Base-by-base conservation (phyloP, 2,797 vertebrate species). In the Tapirus indicus region DNA sequence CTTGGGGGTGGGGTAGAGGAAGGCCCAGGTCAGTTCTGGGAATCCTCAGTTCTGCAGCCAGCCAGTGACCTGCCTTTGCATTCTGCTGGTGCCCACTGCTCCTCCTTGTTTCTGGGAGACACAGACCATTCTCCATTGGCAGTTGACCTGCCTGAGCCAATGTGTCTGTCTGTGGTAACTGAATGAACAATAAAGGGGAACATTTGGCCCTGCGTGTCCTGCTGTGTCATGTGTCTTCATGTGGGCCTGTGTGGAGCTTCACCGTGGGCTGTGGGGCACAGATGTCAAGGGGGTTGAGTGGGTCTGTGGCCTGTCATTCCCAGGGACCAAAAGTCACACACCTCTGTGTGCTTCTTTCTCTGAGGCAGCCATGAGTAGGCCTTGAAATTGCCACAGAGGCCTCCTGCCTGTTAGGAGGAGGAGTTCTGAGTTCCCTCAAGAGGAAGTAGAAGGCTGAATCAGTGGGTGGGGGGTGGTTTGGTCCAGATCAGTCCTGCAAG, bases 181-280 rank as follows among this genome's bases (percentile, higher is more conserved):
- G 86, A 88, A 86, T 95, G 93, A 97, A 97, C 93, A 97, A 98
- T 97, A 98, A 98, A 98, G 62, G 96, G 87, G 89, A 96, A 90
- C 83, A 86, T 97, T 90, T 97, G 97, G 66, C 86, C 96, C 95
- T 97, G 41, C 77, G 86, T 85, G 9, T 52, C 69, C 68, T 49
- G 25, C 69, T 62, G 97, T 56, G 58, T 95, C 29, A 14, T 13
- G 69, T 97, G 82, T 97, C 83, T 97, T 97, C 71, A 66, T 80
- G 79, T 89, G 84, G 85, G 18, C 56, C 47, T 52, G 6, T 13
- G 7, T 56, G 64, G 54, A 71, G n/a, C 69, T 32, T 88, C 56
- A 4, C 11, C 13, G 0, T 71, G 72, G 92, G 89, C 38, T 54
- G 35, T 38, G 56, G 54, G 69, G 44, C 27, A 29, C 82, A 66